These are phyloP conservation scores for Gobiocypris rarus DNA, from an alignment of 2,113 vertebrate genomes.

Conservation along the genomic window DNA sequence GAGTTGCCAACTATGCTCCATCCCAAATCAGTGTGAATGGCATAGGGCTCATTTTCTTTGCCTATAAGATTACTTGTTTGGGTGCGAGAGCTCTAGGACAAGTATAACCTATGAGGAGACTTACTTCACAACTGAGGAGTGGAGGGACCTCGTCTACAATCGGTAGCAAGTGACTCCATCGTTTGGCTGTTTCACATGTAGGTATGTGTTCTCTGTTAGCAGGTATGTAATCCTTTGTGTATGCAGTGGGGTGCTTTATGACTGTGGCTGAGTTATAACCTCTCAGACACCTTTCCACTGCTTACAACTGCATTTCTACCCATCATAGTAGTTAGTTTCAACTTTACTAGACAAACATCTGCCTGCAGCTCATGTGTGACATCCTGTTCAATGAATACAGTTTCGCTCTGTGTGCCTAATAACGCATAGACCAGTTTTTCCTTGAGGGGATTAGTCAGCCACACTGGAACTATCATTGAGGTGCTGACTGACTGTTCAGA, in stretches of 20 bases:
- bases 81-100: background rate
- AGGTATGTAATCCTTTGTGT: too few relatives aligned
- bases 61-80: background rate
- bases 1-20: too few relatives aligned
- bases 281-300: too few relatives aligned
- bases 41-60: background rate
- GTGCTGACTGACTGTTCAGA: background rate
- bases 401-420: background rate
- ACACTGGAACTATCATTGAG: slow-evolving; percentile 7
- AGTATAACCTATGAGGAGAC: background rate
- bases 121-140: background rate
- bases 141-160: background rate
- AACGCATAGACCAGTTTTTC: background rate
- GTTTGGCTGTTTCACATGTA: background rate
- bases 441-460: background rate
- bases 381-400: background rate
- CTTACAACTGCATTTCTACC: background rate
- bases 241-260: too few relatives aligned
- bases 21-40: too few relatives aligned
- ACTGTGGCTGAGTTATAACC: too few relatives aligned
- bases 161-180: background rate
- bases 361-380: background rate
- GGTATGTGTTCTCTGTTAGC: too few relatives aligned
- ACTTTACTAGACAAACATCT: background rate
- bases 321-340: background rate